A percentile compares a stretch with the other conserved stretches of the same genome.
These are phyloP conservation scores for Willowsia nigromaculata DNA, from an alignment of 2,888 invertebrate genomes.

Conservation along the genomic window DNA sequence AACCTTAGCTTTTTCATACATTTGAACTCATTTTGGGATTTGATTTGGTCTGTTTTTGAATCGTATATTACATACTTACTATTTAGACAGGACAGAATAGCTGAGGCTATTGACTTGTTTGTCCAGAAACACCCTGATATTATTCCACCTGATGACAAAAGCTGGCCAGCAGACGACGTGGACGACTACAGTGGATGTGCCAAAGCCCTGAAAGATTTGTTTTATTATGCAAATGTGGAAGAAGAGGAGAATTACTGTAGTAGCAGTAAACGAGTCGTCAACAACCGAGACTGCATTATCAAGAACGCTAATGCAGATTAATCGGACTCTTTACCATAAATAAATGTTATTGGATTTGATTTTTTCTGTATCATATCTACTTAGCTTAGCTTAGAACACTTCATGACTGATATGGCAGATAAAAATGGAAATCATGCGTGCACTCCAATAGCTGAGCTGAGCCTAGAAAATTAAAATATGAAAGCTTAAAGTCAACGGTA, in stretches of 20 bases:
- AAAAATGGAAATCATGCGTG: background rate
- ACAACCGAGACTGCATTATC: background rate
- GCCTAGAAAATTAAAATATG: too few relatives aligned
- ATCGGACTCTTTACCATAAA: too few relatives aligned
- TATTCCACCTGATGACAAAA: conserved; percentile 41
- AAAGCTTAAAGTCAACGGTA: too few relatives aligned
- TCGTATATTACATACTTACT: background rate
- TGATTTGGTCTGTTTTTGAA: too few relatives aligned
- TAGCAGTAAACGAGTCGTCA: background rate
- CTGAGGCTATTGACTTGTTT: conserved; percentile 44
- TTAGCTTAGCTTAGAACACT: too few relatives aligned
- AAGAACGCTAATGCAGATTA: background rate
- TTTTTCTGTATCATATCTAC: background rate
- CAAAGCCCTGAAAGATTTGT: background rate
- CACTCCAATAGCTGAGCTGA: too few relatives aligned
- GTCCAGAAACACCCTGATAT: conserved; percentile 32
- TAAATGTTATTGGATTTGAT: too few relatives aligned
- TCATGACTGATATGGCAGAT: background rate
- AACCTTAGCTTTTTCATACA: too few relatives aligned
- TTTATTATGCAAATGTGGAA: background rate
- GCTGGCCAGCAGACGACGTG: conserved; percentile 52
- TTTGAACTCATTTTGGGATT: too few relatives aligned
- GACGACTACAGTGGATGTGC: conserved; percentile 56
- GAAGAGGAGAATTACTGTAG: background rate
- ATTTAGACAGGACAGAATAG: conserved; percentile 36